Conservation (phyloP, 2,797 vertebrate genomes). For the Myotis pilosus region DNA sequence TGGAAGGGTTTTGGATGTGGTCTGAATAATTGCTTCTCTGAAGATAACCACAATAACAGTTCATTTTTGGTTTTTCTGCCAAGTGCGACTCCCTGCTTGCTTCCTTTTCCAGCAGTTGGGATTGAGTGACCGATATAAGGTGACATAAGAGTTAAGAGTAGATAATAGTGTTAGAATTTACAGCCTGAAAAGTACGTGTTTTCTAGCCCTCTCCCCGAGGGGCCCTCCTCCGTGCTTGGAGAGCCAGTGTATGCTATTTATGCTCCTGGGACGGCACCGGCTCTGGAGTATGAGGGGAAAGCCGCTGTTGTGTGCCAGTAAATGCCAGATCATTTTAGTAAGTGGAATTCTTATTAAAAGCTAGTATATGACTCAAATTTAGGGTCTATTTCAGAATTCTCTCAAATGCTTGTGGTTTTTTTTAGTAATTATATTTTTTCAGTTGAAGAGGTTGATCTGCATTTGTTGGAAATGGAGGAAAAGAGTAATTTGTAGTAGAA, state of each 20-base stretch:
- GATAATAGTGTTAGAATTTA: conserved; percentile 39
- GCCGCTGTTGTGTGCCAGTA: background rate
- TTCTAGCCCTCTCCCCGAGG: background rate
- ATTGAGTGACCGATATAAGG: conserved; percentile 57
- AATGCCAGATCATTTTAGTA: conserved; percentile 30
- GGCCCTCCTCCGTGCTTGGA: background rate
- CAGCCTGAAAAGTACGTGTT: background rate
- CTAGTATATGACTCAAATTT: conserved; percentile 31
- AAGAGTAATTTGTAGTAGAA: conserved; percentile 20
- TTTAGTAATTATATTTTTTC: conserved; percentile 15
- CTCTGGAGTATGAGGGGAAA: background rate
- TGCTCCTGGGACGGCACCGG: background rate
- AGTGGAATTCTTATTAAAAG: conserved; percentile 36
- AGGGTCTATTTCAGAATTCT: conserved; percentile 18
- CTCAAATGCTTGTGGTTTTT: conserved; percentile 15
- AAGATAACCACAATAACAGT: conserved; percentile 73
- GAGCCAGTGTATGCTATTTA: background rate
- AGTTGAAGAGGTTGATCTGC: conserved; percentile 16
- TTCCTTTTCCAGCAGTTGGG: conserved; percentile 66
- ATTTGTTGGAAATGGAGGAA: conserved; percentile 25
- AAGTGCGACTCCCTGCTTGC: conserved; percentile 53
- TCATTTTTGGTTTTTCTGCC: conserved; percentile 69
- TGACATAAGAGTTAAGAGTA: conserved; percentile 45
- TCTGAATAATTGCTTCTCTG: conserved; percentile 72
- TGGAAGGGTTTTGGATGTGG: conserved; percentile 70